Conservation (phyloP, 2,888 invertebrate species). For the Erebia palarica region DNA sequence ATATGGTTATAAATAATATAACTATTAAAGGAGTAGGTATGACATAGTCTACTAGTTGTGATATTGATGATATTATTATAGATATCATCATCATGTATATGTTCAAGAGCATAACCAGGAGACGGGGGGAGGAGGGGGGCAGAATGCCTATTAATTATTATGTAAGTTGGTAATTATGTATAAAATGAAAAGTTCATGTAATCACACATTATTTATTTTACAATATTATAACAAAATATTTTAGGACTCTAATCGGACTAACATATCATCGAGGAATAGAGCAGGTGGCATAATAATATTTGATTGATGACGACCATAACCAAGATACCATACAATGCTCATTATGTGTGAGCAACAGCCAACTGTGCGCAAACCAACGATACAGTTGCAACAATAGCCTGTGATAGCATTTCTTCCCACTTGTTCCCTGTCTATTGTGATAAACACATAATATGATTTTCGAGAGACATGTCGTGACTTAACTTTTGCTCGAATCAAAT, state of each 20-base stretch:
- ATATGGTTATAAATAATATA: too few relatives aligned
- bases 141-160: too few relatives aligned
- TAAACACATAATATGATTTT: neutral
- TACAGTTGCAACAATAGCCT: neutral
- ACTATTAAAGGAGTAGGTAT: too few relatives aligned
- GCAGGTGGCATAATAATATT: neutral
- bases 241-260: neutral
- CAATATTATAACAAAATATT: neutral
- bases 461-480: neutral
- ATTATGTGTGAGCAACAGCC: neutral
- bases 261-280: neutral
- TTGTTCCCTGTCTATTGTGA: neutral
- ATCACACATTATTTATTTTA: conserved; percentile 4
- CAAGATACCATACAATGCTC: conserved; percentile 6
- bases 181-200: neutral
- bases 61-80: too few relatives aligned
- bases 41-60: too few relatives aligned
- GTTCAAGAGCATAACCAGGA: too few relatives aligned
- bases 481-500: neutral
- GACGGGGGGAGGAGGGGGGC: too few relatives aligned
- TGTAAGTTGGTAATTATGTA: neutral
- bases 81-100: too few relatives aligned
- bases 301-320: neutral
- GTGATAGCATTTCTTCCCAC: neutral
- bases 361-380: conserved; percentile 1